phyloP scores from a whole-genome alignment of 2,888 invertebrate genomes.

The Epistrophe grossulariae region DNA sequence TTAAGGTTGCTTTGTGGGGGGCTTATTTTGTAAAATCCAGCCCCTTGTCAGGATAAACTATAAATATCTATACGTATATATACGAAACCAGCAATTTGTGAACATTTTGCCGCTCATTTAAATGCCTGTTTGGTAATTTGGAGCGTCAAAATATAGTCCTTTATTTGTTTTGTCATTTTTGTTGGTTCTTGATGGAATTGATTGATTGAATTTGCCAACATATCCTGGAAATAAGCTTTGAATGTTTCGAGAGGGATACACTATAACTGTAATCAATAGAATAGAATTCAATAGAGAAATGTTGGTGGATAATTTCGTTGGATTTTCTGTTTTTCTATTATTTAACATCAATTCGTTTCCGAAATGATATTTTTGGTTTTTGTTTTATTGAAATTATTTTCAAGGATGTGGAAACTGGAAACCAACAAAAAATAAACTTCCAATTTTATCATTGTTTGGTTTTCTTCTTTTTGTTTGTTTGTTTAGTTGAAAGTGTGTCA shows the following conservation, averaged over 20 bases:
- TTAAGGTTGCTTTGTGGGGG: slow-evolving; percentile 17
- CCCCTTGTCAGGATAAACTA: slow-evolving; percentile 1
- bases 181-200: slow-evolving; percentile 33
- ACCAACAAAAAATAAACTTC: neutral
- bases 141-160: slow-evolving; percentile 27
- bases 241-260: neutral
- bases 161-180: slow-evolving; percentile 1
- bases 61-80: too few relatives aligned
- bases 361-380: slow-evolving; percentile 5
- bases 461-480: neutral
- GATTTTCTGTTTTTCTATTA: neutral
- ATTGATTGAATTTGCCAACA: slow-evolving; percentile 29
- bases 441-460: neutral
- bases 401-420: neutral
- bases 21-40: slow-evolving; percentile 30
- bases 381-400: neutral
- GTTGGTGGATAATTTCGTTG: neutral
- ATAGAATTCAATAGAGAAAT: neutral
- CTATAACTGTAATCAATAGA: neutral
- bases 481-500: neutral
- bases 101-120: slow-evolving; percentile 54
- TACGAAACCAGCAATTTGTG: slow-evolving; percentile 33
- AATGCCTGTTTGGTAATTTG: slow-evolving; percentile 51
- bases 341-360: neutral
- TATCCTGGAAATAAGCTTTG: slow-evolving; percentile 4